Evolutionary conservation across 2,888 invertebrate species (phyloP), one percentile per base, ranked within the genome.

Genomic region (Aporophyla lueneburgensis): DNA sequence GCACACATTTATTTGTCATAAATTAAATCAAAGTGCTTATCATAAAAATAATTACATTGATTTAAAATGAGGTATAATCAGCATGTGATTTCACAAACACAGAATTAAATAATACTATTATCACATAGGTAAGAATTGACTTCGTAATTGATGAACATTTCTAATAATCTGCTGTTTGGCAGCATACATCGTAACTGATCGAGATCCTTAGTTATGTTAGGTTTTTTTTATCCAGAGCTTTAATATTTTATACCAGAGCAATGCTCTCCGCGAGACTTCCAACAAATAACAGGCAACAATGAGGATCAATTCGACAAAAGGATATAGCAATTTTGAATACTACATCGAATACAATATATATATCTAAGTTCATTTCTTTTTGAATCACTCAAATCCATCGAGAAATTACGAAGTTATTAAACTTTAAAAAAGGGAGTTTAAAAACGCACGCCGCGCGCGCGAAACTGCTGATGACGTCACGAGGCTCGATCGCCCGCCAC

Each of bases 1-100:
- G 19, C 0, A 24, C 54, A 53, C 19, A n/a, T 81, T 65, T 81
- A 71, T 81, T 76, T 56, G 61, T 40, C n/a, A 5, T n/a, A 72
- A 51, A 61, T 46, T 40, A 16, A 59, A 78, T 61, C 27, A 14
- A 59, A 56, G n/a, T 61, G 21, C 12, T 7, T 51, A 53, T 27
- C 2, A 24, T 14, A 51, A 51, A n/a, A 5, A 49, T 43, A n/a
- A n/a, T n/a, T n/a, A 51, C 21, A 21, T 49, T 10, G 16, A 49
- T 40, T 65, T 12, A 3, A 65, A 76, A 24, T 51, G 10, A 43
- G 46, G 14, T 43, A 67, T 16, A 24, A 6, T 7, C 21, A 58
- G 43, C 2, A 74, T 21, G 33, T 61, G 12, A 76, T 68, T 61
- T 40, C 33, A 61, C 14, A 73, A 74, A 62, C 46, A 46, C 33